These are phyloP conservation scores for Heteropelma amictum DNA, from an alignment of 2,888 invertebrate species.

Conservation along the genomic window DNA sequence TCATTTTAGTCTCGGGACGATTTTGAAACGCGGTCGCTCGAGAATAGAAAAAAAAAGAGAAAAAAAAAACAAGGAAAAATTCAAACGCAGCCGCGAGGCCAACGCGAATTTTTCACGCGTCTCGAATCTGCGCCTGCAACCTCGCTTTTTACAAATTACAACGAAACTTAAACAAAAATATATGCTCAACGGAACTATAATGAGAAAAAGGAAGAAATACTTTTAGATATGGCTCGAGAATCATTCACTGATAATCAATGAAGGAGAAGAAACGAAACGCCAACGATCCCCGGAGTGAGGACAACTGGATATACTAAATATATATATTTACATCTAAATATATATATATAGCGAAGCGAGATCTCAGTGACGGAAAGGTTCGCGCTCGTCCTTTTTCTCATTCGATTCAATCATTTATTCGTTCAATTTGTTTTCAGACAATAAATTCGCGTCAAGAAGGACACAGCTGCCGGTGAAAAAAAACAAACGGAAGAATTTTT, in stretches of 20 bases:
- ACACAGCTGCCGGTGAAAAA: constrained; percentile 57
- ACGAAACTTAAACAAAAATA: constrained; percentile 40
- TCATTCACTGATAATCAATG: constrained; percentile 25
- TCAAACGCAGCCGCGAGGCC: constrained; percentile 45
- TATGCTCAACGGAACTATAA: constrained; percentile 43
- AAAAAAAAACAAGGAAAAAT: constrained; percentile 3
- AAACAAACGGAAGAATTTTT: constrained; percentile 44
- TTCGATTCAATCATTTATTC: constrained; percentile 8
- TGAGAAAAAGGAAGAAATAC: constrained; percentile 13
- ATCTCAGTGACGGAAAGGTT: constrained; percentile 38
- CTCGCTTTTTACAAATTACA: constrained; percentile 49
- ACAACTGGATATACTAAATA: constrained; percentile 45
- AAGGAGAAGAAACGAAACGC: constrained; percentile 36
- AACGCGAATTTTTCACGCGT: constrained; percentile 37
- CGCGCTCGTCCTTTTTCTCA: constrained; percentile 46
- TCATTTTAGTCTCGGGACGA: constrained; percentile 15
- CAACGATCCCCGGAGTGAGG: constrained; percentile 49
- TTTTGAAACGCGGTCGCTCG: constrained; percentile 18
- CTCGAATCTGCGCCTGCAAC: constrained; percentile 40
- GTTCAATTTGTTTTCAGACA: neutral
- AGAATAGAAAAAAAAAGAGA: constrained; percentile 15
- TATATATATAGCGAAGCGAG: constrained; percentile 45
- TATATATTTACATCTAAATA: constrained; percentile 23
- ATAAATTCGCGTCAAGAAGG: constrained; percentile 46
- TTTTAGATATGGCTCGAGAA: constrained; percentile 49